These are phyloP conservation scores for Hypomesus transpacificus DNA, from an alignment of 2,113 vertebrate genomes.

Conservation along the genomic window DNA sequence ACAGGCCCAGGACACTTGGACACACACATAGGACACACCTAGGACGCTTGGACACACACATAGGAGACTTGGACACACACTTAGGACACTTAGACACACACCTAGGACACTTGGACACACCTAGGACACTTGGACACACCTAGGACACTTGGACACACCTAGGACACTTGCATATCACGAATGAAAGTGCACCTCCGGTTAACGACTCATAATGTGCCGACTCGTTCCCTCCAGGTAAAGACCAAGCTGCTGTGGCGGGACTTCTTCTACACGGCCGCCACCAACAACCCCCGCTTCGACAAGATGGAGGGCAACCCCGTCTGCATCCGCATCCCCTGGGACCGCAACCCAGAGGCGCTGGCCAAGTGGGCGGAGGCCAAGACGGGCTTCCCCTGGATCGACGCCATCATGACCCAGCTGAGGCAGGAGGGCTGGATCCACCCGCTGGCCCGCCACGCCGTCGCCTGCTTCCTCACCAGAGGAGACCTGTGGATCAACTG, in stretches of 20 bases:
- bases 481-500: conserved; percentile 61
- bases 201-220: background rate
- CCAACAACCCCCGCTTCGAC: conserved; percentile 58
- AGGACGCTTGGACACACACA: background rate
- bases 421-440: conserved; percentile 57
- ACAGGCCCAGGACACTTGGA: background rate
- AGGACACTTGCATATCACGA: too few species aligned
- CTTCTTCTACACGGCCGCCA: conserved; percentile 60
- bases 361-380: conserved; percentile 59
- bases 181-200: too few species aligned
- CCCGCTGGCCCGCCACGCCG: conserved; percentile 51
- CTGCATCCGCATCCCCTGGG: conserved; percentile 60
- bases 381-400: conserved; percentile 60
- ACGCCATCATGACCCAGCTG: conserved; percentile 62
- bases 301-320: conserved; percentile 59
- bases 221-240: conserved; percentile 27
- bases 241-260: conserved; percentile 59
- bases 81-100: background rate
- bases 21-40: background rate
- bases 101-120: background rate
- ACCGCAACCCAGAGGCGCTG: conserved; percentile 50
- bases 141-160: too few species aligned
- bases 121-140: background rate
- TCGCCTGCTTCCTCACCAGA: conserved; percentile 56
- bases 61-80: background rate